Base-by-base conservation (phyloP, 2,888 invertebrate species). In the Fissipunctia ypsillon region DNA sequence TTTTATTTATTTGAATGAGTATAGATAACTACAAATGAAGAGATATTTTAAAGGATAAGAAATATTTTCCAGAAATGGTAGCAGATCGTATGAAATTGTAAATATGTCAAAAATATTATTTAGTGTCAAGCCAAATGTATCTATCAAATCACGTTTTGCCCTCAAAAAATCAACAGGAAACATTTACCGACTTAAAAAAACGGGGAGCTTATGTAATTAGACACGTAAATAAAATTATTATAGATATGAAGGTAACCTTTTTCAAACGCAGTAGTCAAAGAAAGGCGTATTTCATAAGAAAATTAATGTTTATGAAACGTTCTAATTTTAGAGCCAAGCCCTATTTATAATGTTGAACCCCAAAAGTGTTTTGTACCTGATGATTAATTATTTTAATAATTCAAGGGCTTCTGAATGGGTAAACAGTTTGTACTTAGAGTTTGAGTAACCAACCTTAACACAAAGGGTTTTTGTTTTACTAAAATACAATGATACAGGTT, bases 311-410 rank as follows among this genome's bases (percentile, higher is more conserved):
- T 56, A 35, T 65, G 43, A 69, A 64, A 69, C 61, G 60, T 56
- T 69, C 69, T 57, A 72, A 85, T 68, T 75, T 75, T 31, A 81
- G 61, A 80, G 45, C 73, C 35, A 65, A 22, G 57, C 71, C 70
- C 50, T 69, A 80, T 83, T 74, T 83, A 85, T 80, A 66, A 76
- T 63, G 69, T 69, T 80, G 59, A 64, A 72, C 69, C 76, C 68
- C 68, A 68, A 74, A 81, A 73, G 38, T 68, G 68, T 84, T 80
- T 75, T 74, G 73, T 83, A 69, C n/a, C 52, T 73, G 12, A 69
- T 84, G 84, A 85, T 86, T 84, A 84, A 85, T 84, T 67, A 66
- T 76, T 78, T 79, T 86, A 81, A 85, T 86, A 76, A 73, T 86
- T 85, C 69, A 72, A 78, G 59, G 65, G 71, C 52, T 77, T 70